A percentile compares a stretch with the other conserved stretches of the same genome.
phyloP scores from a whole-genome alignment of 2,888 invertebrate species.

The Gasteruption jaculator region DNA sequence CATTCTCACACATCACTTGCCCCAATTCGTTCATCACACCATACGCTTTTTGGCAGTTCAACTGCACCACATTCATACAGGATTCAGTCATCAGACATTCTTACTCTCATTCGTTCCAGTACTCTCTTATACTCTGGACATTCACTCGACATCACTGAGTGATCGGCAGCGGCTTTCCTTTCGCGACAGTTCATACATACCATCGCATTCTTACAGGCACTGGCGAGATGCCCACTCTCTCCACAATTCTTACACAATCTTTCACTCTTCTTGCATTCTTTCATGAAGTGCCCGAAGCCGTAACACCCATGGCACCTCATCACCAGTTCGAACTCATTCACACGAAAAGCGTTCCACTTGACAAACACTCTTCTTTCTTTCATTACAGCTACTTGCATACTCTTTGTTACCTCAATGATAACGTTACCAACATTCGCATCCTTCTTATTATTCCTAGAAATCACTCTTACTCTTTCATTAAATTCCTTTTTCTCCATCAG shows the following conservation, averaged over 20 bases:
- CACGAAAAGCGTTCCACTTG: not conserved
- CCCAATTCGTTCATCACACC: conserved; percentile 15
- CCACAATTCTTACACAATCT: conserved; percentile 9
- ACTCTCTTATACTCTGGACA: conserved; percentile 7
- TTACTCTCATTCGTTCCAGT: not conserved
- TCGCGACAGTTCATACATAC: conserved; percentile 8
- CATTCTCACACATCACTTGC: conserved; percentile 6
- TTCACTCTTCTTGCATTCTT: conserved; percentile 4
- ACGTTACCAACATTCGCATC: not conserved
- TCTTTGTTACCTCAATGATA: conserved; percentile 9
- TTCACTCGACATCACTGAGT: not conserved
- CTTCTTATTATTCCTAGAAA: not conserved
- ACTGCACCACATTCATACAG: conserved; percentile 2
- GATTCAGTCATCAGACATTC: not conserved
- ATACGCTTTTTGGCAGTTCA: conserved; percentile 10
- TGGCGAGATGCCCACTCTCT: conserved; percentile 2
- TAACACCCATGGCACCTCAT: conserved; percentile 10
- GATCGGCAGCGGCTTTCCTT: not conserved
- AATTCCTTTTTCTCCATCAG: not conserved
- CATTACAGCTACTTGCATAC: not conserved
- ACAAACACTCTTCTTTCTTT: conserved; percentile 1
- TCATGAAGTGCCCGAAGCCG: conserved; percentile 4
- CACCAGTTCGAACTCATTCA: not conserved
- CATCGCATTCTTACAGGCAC: not conserved
- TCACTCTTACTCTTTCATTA: not conserved